Base-by-base conservation (phyloP, 2,113 vertebrate species). In the Capra hircus region DNA sequence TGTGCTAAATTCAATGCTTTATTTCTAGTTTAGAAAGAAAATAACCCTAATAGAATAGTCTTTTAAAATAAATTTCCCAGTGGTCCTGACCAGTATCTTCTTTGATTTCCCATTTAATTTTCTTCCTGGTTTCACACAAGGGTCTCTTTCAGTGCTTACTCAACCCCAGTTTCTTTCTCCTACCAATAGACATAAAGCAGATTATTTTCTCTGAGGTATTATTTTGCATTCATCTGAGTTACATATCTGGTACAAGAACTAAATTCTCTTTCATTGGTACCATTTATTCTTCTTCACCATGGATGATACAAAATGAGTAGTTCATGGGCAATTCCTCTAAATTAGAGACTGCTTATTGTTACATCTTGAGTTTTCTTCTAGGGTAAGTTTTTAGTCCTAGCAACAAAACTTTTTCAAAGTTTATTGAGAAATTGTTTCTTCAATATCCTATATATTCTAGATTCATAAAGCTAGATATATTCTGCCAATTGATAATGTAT, bases 91-190 rank as follows among this genome's bases (percentile, higher is more conserved):
- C 52, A 95, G 57, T 95, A 94, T 78, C 48, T 96, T 92, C 48
- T 97, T 96, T 86, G 95, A 95, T 92, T 90, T 96, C n/a, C 53
- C 28, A 81, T 95, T 95, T 92, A 97, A 86, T 90, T 95, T 96
- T 92, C 67, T 92, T 48, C 88, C 52, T 55, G 50, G 88, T 85
- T 97, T 96, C 67, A 81, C 67, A 91, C 16, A 23, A 95, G 7
- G 19, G 55, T 93, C 52, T 96, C 60, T 90, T 91, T 92, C 28
- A 89, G 17, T 86, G 59, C 45, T 85, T 16, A 36, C 15, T 40
- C 52, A 81, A 89, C 40, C 53, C 27, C 17, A 74, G 43, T 87
- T 94, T 96, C 12, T 94, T 97, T 95, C 25, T 93, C 45, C 40
- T 52, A 77, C 43, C 40, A 81, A n/a, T 36, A 77, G 33, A 23